phyloP scores from a whole-genome alignment of 2,797 vertebrate species.

The Melanotaenia boesemani region DNA sequence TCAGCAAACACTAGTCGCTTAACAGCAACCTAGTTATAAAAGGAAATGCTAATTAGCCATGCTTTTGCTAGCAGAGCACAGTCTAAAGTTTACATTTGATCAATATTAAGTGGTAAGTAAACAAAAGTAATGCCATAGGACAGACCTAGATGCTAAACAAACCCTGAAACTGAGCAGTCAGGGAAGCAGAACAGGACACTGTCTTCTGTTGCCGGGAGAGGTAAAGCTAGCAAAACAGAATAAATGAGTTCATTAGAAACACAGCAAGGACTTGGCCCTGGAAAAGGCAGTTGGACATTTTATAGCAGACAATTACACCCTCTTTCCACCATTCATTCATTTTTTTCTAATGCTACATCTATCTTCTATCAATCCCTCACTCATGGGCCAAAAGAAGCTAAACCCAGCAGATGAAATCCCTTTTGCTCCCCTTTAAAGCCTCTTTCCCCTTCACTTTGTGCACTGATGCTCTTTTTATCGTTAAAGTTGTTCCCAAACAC shows the following conservation, averaged over 20 bases:
- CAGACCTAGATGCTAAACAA: slow-evolving; percentile 70
- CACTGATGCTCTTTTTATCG: slow-evolving; percentile 74
- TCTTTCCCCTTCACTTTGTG: slow-evolving; percentile 73
- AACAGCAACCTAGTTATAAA: slow-evolving; percentile 63
- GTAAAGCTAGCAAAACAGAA: slow-evolving; percentile 73
- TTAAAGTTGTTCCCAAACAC: slow-evolving; percentile 71
- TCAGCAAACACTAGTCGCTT: slow-evolving; percentile 61
- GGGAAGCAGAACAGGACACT: slow-evolving; percentile 41
- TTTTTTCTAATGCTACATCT: slow-evolving; percentile 22
- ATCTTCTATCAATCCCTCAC: slow-evolving; percentile 56
- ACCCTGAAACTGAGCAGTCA: slow-evolving; percentile 59
- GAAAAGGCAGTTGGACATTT: slow-evolving; percentile 70
- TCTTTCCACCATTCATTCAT: slow-evolving; percentile 29
- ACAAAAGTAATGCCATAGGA: slow-evolving; percentile 68
- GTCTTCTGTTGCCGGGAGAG: slow-evolving; percentile 60
- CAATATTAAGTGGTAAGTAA: slow-evolving; percentile 65
- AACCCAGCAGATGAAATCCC: slow-evolving; percentile 63
- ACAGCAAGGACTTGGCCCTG: slow-evolving; percentile 61
- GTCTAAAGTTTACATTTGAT: slow-evolving; percentile 65
- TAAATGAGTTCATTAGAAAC: slow-evolving; percentile 76
- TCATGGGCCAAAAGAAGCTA: slow-evolving; percentile 57
- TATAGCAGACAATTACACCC: slow-evolving; percentile 46
- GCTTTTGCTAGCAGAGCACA: slow-evolving; percentile 48
- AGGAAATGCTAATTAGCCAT: slow-evolving; percentile 67
- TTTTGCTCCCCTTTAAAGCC: slow-evolving; percentile 51